phyloP scores from a whole-genome alignment of 2,113 vertebrate genomes.

The Ia io region DNA sequence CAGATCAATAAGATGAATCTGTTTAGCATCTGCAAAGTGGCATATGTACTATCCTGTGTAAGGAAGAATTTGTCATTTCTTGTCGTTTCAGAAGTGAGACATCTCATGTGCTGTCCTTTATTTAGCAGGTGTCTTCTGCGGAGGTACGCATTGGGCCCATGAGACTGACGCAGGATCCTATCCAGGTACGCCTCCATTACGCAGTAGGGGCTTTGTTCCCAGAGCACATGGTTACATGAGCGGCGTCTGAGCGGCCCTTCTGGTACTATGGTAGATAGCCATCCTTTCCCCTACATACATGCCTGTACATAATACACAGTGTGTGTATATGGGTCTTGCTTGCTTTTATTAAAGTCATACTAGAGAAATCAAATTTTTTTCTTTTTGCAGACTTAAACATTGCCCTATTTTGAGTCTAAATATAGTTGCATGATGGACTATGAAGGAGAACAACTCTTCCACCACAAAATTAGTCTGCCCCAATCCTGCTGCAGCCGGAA shows the following conservation, averaged over 20 bases:
- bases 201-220: neutral
- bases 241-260: too few relatives aligned
- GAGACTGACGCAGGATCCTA: conserved; percentile 93
- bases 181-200: conserved; percentile 86
- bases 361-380: neutral
- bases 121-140: conserved; percentile 88
- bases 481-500: neutral
- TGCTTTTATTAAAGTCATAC: neutral
- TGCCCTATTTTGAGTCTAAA: neutral
- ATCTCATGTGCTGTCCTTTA: conserved; percentile 58
- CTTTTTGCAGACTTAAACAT: neutral
- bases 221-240: neutral
- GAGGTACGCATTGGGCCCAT: conserved; percentile 95
- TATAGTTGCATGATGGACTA: neutral
- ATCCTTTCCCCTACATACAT: neutral
- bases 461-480: neutral
- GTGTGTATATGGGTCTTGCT: neutral
- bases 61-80: neutral
- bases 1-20: neutral
- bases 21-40: neutral
- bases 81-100: neutral
- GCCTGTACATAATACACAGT: too few relatives aligned
- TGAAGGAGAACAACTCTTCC: neutral
- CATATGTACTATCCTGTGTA: neutral
- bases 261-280: neutral